Conservation (phyloP, 2,888 invertebrate species). For the Drosophila quinaria region DNA sequence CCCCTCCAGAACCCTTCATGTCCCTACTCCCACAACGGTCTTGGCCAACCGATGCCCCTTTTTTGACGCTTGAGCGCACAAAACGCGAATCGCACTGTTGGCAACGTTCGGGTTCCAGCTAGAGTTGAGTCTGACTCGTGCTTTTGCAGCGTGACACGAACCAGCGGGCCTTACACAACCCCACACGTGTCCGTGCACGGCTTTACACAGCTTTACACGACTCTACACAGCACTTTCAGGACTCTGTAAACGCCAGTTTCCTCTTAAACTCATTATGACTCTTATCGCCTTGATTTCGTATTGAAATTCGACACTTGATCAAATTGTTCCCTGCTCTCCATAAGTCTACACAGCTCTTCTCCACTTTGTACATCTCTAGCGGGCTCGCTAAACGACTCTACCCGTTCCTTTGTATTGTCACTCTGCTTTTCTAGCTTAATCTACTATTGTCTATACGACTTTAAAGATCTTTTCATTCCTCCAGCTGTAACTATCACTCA, state of each 20-base stretch:
- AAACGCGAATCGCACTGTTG: conserved; percentile 35
- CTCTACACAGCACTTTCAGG: not conserved
- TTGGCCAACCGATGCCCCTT: conserved; percentile 22
- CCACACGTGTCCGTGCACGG: not conserved
- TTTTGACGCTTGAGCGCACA: conserved; percentile 68
- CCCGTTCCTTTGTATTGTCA: too few relatives aligned
- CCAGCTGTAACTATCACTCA: not conserved
- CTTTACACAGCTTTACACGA: not conserved
- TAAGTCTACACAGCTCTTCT: not conserved
- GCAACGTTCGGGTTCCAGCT: conserved; percentile 9
- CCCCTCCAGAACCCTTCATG: not conserved
- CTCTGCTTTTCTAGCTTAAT: too few relatives aligned
- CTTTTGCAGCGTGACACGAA: conserved; percentile 4
- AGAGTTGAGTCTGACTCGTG: conserved; percentile 19
- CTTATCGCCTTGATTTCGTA: too few relatives aligned
- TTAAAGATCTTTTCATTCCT: too few relatives aligned
- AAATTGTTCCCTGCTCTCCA: too few relatives aligned
- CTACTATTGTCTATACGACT: not conserved
- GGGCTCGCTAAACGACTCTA: too few relatives aligned
- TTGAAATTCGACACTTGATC: too few relatives aligned
- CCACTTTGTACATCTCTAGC: too few relatives aligned
- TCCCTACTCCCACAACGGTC: not conserved
- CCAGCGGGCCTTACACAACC: not conserved
- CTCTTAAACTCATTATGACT: too few relatives aligned
- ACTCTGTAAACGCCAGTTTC: too few relatives aligned